A percentile compares a stretch with the other conserved stretches of the same genome.
phyloP scores from a whole-genome alignment of 23 tunicate species.

The Trididemnum nubilum region DNA sequence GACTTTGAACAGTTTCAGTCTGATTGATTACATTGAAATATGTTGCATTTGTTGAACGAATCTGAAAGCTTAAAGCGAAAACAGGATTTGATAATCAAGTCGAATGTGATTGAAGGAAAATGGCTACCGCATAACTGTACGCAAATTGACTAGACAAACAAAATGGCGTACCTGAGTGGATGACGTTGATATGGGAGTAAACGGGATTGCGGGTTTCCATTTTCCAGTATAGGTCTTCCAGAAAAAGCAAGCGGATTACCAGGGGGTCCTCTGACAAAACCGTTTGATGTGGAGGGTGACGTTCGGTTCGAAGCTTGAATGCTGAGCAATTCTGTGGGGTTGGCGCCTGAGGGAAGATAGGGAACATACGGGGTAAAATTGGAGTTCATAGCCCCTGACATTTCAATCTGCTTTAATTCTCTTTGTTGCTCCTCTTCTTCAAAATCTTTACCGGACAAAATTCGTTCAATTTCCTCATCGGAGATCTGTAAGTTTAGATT shows the following conservation, averaged over 20 bases:
- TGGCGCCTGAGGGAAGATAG: conserved; percentile 29
- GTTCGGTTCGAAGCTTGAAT: conserved; percentile 7
- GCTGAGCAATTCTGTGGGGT: conserved; percentile 13
- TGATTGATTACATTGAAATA: too few relatives aligned
- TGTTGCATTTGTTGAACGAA: too few relatives aligned
- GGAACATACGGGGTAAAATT: conserved; percentile 24
- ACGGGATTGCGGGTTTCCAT: conserved; percentile 5
- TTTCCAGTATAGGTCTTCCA: conserved; percentile 14
- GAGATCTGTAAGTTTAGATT: conserved; percentile 80
- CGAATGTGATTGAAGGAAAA: too few relatives aligned
- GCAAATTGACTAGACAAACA: too few relatives aligned
- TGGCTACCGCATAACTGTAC: too few relatives aligned
- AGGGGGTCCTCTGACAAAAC: conserved; percentile 1
- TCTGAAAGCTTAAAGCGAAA: too few relatives aligned
- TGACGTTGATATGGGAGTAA: conserved; percentile 18
- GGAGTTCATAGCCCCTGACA: background rate
- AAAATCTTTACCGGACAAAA: conserved; percentile 88
- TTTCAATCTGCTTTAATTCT: conserved; percentile 19
- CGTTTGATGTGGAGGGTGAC: conserved; percentile 51
- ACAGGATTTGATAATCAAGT: too few relatives aligned
- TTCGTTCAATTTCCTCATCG: conserved; percentile 89
- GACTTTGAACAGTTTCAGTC: too few relatives aligned
- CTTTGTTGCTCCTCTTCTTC: conserved; percentile 62
- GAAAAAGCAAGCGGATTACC: background rate
- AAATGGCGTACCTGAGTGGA: conserved; percentile 29